Evolutionary conservation across 2,888 invertebrate species (phyloP), one percentile per base, ranked within the genome.

Genomic region (Hylaea fasciaria): DNA sequence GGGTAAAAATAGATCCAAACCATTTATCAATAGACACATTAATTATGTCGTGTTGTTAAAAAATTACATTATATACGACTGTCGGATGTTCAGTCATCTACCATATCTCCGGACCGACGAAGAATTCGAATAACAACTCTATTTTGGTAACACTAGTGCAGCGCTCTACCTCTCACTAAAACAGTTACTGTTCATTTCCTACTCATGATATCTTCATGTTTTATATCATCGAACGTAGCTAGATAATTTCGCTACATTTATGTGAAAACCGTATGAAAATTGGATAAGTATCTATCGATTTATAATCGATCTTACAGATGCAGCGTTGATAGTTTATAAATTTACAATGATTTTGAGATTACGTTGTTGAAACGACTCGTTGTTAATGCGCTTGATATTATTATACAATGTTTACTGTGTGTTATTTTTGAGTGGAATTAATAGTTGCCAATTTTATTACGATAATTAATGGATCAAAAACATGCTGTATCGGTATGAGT

Each of bases 31-130:
- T 39, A 45, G 40, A 53, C 22, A n/a, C 37, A 47, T 48, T 56
- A 57, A 62, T 62, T 48, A 65, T 56, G 50, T 41, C n/a, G 48
- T 50, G 63, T 65, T 53, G 63, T 62, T 57, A 62, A 39, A 22
- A 45, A 8, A 16, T 43, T 55, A 57, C 57, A 49, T 43, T 52
- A 32, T 55, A 44, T 59, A 59, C 44, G 57, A 37, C 47, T 45
- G 45, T 49, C 64, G 40, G 43, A 50, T 54, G 55, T 54, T 43
- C 37, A 44, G 39, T 39, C 47, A 65, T 62, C 55, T 57, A 65
- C 14, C 56, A 45, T 52, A n/a, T 32, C 32, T 32, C 32, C 32
- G 7, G 32, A 32, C 10, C 32, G 28, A 40, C 22, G 22, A 16
- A 43, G 51, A 55, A 32, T 41, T 13, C n/a, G 17, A 63, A 59